These are phyloP conservation scores for Sinelater perroti DNA, from an alignment of 2,888 invertebrate genomes.

Conservation along the genomic window DNA sequence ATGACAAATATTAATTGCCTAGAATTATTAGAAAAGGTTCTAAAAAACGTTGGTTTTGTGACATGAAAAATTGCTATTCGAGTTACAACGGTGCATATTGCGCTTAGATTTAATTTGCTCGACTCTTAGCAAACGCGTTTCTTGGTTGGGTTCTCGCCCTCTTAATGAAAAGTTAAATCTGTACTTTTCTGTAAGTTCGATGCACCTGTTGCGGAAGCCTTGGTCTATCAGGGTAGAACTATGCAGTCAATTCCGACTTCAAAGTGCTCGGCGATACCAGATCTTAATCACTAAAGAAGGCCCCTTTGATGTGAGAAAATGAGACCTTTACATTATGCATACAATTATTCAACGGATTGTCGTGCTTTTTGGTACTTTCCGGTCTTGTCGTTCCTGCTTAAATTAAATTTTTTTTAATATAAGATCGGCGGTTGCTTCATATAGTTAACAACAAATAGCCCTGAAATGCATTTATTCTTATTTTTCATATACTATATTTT, in stretches of 20 bases:
- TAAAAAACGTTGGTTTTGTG: no score
- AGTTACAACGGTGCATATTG: no score
- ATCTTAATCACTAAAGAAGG: conserved; percentile 36
- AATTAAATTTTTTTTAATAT: conserved; percentile 1
- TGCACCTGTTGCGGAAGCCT: conserved; percentile 38
- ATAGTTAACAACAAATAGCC: no score
- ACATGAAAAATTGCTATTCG: no score
- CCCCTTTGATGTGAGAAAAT: conserved; percentile 35
- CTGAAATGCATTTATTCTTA: no score
- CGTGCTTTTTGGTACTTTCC: neutral
- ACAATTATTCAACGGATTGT: conserved; percentile 27
- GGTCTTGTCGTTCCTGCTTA: no score
- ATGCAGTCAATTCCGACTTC: conserved; percentile 37
- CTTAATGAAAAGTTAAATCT: conserved; percentile 32
- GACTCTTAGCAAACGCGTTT: no score
- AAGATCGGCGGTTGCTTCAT: no score
- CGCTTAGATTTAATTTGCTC: no score
- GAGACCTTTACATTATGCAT: conserved; percentile 35
- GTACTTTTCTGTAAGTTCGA: conserved; percentile 25
- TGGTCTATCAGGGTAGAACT: conserved; percentile 34
- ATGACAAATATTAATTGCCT: no score
- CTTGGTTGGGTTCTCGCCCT: conserved; percentile 7
- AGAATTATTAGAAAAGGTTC: no score
- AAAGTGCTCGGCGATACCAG: conserved; percentile 31
- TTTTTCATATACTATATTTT: no score